These are phyloP conservation scores for Nebria ingens DNA, from an alignment of 1,140 invertebrate species.

Conservation along the genomic window DNA sequence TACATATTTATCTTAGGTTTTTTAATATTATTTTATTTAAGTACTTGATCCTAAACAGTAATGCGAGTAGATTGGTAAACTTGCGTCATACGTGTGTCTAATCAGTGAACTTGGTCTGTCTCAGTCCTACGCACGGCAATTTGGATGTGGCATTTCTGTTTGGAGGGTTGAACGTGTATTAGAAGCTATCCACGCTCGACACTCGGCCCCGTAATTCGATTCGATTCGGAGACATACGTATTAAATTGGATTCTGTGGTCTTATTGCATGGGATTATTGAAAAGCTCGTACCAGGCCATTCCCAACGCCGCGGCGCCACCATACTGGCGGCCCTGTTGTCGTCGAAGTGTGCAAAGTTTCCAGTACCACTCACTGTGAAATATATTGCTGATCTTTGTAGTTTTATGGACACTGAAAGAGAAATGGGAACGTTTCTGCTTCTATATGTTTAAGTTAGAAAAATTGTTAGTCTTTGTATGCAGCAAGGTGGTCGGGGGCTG, in stretches of 20 bases:
- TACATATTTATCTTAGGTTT: no score
- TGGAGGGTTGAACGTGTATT: no score
- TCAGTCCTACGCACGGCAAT: no score
- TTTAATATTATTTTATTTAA: no score
- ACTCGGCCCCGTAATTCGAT: neutral
- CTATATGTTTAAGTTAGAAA: neutral
- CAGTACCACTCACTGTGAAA: neutral
- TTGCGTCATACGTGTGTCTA: neutral
- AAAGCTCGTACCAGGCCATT: neutral
- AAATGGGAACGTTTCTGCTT: neutral
- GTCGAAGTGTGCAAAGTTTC: slow-evolving; percentile 1
- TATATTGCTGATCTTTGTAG: slow-evolving; percentile 6
- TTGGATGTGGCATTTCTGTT: no score
- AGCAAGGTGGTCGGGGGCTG: no score
- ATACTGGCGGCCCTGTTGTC: no score
- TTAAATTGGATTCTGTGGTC: slow-evolving; percentile 6
- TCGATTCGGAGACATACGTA: slow-evolving; percentile 4
- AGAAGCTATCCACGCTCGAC: neutral
- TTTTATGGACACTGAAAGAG: slow-evolving; percentile 2
- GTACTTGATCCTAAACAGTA: no score
- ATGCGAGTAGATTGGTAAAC: no score
- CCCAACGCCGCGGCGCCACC: no score
- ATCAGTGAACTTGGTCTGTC: neutral
- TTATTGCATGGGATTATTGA: slow-evolving; percentile 9
- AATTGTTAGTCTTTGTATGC: slow-evolving; percentile 8